Base-by-base conservation (phyloP, 1,140 invertebrate genomes). In the Nasonia vitripennis region DNA sequence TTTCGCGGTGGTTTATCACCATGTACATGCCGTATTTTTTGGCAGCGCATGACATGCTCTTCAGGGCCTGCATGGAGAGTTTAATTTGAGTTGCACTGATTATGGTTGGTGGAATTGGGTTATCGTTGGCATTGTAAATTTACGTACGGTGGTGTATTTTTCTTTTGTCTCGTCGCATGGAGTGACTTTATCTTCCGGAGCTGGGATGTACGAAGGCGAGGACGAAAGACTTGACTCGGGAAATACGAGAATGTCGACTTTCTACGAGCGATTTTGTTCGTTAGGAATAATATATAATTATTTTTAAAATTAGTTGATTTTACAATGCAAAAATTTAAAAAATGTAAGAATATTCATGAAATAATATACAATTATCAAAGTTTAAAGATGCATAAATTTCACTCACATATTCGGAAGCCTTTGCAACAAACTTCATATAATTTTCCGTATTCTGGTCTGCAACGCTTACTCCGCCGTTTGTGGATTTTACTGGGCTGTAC, bases 181-280 rank as follows among this genome's bases (percentile, higher is more conserved):
- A 27, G 83, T 79, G 1, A 89, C 74, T 41, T 74, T 81, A 70
- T 90, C 88, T 41, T 83, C 55, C 2, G 89, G 88, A 83, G 90
- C 82, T n/a, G 91, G 91, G 78, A 91, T 82, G 37, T 83, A 87
- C 4, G 55, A 62, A 6, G 88, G 87, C 23, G 85, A 88, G 62
- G 86, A 86, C 23, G 86, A 70, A 7, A 96, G 87, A 12, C 95
- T 95, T 89, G 95, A 94, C 91, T 98, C 97, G 0, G 97, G 97
- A 89, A 98, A 98, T 2, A 98, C 96, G 6, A 98, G 94, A n/a
- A 98, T 97, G 86, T 98, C 96, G 0, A 94, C 95, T 78, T 93
- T 91, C 95, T 97, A 85, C 91, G 90, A 86, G 14, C 0, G 41
- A 45, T 9, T 9, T 45, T 45, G 9, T 45, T 45, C 10, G 9